Evolutionary conservation across 2,113 vertebrate genomes (phyloP), one percentile per base, ranked within the genome.

Genomic region (Ailurus styani): DNA sequence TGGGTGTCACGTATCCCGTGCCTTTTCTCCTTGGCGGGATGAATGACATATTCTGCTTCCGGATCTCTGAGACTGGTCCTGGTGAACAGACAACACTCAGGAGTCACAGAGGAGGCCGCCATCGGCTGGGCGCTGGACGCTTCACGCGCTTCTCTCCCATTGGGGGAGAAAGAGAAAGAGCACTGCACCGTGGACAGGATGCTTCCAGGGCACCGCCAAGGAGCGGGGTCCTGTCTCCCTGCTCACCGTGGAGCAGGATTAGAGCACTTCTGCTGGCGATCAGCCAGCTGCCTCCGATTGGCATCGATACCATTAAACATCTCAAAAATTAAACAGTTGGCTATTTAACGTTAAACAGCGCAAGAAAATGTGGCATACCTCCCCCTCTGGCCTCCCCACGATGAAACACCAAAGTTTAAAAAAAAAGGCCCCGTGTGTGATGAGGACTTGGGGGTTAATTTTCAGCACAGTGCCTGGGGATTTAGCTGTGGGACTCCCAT

Each of bases 391-490:
- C 10, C 29, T 83, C 42, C 45, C 93, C 34, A 40, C 72, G 47
- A 87, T 70, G n/a, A 84, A 91, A 87, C 34, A 79, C 3, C 21
- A 4, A 64, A 54, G 45, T 20, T 45, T 79, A n/a, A 78, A 18
- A 60, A 83, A 78, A 81, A 47, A 79, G 27, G 4, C 87, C 6
- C 84, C 37, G 1, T 85, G 97, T 96, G 96, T 92, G 83, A 92
- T n/a, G 54, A 98, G 97, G 97, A 96, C 94, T 82, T 95, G 98
- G 96, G 97, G 98, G 97, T 98, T 98, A 97, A 98, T 98, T 98
- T 98, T 98, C 94, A 97, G 98, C 95, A 66, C 25, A 92, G 95
- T 95, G 97, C 94, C 97, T 94, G 95, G 97, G 98, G 98, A 98
- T 95, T 97, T 97, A 98, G 97, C 96, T 66, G 87, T 98, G 98